Evolutionary conservation across 2,888 invertebrate species (phyloP).

Genomic region (Hipparchia semele): DNA sequence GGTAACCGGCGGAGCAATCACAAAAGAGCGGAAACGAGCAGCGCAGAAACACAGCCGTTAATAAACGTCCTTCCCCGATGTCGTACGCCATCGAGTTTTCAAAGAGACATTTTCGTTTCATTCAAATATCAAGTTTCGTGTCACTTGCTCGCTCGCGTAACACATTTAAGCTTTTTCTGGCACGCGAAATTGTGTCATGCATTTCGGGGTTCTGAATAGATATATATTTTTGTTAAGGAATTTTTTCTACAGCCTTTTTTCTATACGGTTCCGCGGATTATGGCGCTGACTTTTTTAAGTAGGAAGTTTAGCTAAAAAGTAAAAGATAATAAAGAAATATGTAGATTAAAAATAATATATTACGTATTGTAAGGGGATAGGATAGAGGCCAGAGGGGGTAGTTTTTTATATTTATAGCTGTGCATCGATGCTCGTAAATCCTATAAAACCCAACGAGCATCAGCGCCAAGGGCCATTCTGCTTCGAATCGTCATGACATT

Average conservation of each 20-base stretch:
- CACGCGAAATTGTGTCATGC: conserved; percentile 24
- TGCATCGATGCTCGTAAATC: too few species aligned
- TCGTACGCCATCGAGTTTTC: conserved; percentile 45
- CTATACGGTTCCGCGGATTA: neutral
- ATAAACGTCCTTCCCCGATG: conserved; percentile 64
- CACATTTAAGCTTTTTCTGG: conserved; percentile 35
- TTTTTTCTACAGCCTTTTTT: neutral
- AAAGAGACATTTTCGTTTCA: conserved; percentile 44
- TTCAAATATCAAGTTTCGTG: conserved; percentile 42
- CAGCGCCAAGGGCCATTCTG: too few species aligned
- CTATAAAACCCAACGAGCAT: too few species aligned
- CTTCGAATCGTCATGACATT: too few species aligned
- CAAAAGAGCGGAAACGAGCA: conserved; percentile 68
- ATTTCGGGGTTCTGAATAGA: conserved; percentile 10
- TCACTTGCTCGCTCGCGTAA: conserved; percentile 37
- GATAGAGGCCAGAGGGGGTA: too few species aligned
- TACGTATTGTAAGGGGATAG: too few species aligned
- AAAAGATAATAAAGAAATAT: too few species aligned
- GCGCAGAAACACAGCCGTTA: conserved; percentile 69
- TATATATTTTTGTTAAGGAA: conserved; percentile 14
- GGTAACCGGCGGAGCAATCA: conserved; percentile 63
- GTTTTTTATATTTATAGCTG: too few species aligned
- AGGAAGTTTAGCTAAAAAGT: too few species aligned
- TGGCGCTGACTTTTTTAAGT: neutral
- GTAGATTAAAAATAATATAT: too few species aligned